Conservation (phyloP, 1,140 invertebrate genomes). For the Anastrepha ludens region DNA sequence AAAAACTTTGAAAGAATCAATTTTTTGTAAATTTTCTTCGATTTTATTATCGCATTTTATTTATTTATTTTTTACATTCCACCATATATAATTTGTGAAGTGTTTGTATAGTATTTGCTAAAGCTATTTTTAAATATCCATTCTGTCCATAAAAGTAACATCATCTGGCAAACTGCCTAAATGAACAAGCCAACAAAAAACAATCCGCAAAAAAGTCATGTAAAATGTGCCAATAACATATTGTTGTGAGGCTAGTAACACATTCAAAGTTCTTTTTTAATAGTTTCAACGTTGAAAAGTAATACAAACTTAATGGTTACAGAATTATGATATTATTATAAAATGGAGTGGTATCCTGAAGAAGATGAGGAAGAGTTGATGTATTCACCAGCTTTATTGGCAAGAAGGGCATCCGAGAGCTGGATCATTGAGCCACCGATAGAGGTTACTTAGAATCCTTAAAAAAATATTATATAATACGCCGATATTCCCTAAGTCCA, state of each 20-base stretch:
- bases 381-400: constrained; percentile 89
- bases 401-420: constrained; percentile 87
- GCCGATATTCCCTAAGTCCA: neutral
- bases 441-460: constrained; percentile 77
- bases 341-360: constrained; percentile 80
- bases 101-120: neutral
- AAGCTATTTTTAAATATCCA: neutral
- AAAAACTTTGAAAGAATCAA: no score
- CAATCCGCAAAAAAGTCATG: neutral
- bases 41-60: no score
- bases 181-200: neutral
- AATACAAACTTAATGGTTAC: constrained; percentile 34
- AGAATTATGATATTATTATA: constrained; percentile 39
- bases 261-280: neutral
- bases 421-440: constrained; percentile 90
- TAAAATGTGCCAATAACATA: neutral
- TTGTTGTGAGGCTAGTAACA: neutral
- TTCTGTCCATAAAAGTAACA: neutral
- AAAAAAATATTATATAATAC: neutral
- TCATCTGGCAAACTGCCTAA: neutral
- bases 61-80: no score
- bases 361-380: constrained; percentile 88
- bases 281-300: neutral
- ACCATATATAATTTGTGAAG: no score
- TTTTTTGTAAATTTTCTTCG: no score